Base-by-base conservation (phyloP, 2,888 invertebrate species). In the Blastobasis adustella region DNA sequence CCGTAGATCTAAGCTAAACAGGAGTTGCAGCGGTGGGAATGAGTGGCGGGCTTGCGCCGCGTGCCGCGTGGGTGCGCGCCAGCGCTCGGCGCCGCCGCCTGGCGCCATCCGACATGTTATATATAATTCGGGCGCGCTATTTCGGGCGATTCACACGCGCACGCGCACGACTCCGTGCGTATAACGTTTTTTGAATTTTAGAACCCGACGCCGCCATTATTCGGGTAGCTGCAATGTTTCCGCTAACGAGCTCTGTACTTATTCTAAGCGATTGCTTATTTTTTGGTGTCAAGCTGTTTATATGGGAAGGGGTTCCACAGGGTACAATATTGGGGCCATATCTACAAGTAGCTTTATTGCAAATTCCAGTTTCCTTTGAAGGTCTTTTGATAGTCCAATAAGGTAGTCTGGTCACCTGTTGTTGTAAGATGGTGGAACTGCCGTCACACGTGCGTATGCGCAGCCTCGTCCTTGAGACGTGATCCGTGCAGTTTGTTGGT, bases 71-170 rank as follows among this genome's bases (percentile, higher is more conserved):
- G 9, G 57, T 51, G 54, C 53, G 61, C 52, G 76, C 76, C 79
- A 77, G 76, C 69, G 74, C 66, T 72, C 75, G 79, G 81, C 83
- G 82, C 82, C 82, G 76, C 55, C 65, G 65, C 23, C 73, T 75
- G 83, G 85, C 86, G 85, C 85, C 86, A 82, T 72, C 74, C 77
- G 76, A 73, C 80, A 69, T 73, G 81, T 77, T 84, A 78, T 82
- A 87, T 84, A 77, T 82, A 87, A 85, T 87, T 86, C 81, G 84
- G 86, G 79, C 82, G 73, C 66, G 82, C 78, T 87, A 87, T 87
- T 87, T 87, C 76, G 71, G 82, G 74, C 80, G 80, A 79, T 82
- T 84, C 82, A 83, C 83, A 83, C 80, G 82, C 82, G 77, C 73
- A 71, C 73, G 71, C 77, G 67, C 23, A 68, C 65, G 69, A 42